These are phyloP conservation scores for Poecilia gillii DNA, from an alignment of 2,797 vertebrate genomes.

Conservation along the genomic window DNA sequence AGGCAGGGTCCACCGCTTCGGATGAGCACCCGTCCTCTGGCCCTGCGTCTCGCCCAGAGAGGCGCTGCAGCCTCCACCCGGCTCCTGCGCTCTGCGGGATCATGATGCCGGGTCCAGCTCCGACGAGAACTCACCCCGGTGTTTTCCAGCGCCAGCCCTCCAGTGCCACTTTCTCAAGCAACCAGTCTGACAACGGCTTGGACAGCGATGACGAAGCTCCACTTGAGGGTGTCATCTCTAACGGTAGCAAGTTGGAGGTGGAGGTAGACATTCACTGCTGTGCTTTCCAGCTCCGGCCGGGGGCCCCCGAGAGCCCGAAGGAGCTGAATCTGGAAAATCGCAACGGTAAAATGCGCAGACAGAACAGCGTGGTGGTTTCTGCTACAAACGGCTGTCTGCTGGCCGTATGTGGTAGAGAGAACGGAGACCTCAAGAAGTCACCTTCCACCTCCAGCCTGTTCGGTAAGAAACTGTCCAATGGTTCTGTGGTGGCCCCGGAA, in stretches of 20 bases:
- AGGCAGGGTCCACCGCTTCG: slow-evolving; percentile 94
- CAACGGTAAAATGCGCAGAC: slow-evolving; percentile 82
- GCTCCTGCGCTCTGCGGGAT: slow-evolving; percentile 76
- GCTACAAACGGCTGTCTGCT: slow-evolving; percentile 84
- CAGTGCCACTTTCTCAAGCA: slow-evolving; percentile 91
- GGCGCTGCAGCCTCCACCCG: slow-evolving; percentile 93
- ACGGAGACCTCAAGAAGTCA: slow-evolving; percentile 90
- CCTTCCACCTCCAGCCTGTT: slow-evolving; percentile 92
- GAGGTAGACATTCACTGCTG: slow-evolving; percentile 98
- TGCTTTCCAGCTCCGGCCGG: slow-evolving; percentile 86
- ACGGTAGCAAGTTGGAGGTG: slow-evolving; percentile 94
- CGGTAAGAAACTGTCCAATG: slow-evolving; percentile 94
- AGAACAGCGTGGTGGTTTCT: slow-evolving; percentile 90
- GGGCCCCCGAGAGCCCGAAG: slow-evolving; percentile 66
- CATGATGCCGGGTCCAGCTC: slow-evolving; percentile 58
- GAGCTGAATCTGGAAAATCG: slow-evolving; percentile 71
- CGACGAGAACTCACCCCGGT: slow-evolving; percentile 63
- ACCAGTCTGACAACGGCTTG: slow-evolving; percentile 95
- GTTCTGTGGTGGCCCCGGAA: slow-evolving; percentile 93
- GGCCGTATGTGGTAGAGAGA: slow-evolving; percentile 86
- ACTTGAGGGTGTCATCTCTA: slow-evolving; percentile 92
- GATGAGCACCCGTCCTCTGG: slow-evolving; percentile 87
- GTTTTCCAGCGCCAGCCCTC: slow-evolving; percentile 94
- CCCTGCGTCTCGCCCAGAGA: slow-evolving; percentile 83
- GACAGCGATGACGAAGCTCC: slow-evolving; percentile 96